These are phyloP conservation scores for Dusona sp. DNA, from an alignment of 2,888 invertebrate species.

Conservation along the genomic window DNA sequence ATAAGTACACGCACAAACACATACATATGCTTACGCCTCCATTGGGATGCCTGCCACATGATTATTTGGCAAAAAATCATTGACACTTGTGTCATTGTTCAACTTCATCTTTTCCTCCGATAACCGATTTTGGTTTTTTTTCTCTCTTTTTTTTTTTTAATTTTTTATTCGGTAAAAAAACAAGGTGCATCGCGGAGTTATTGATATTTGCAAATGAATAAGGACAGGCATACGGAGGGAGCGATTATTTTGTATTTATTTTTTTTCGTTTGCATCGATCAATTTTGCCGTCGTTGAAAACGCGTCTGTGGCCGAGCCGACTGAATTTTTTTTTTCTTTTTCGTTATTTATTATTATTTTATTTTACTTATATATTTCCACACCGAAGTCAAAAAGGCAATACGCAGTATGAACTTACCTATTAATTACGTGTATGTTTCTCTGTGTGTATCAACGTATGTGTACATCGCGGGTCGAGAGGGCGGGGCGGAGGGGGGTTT, in stretches of 20 bases:
- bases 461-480: conserved; percentile 75
- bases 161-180: neutral
- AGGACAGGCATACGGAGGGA: conserved; percentile 14
- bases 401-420: conserved; percentile 85
- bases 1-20: neutral
- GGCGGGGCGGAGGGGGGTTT: conserved; percentile 41
- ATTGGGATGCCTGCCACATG: neutral
- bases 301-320: conserved; percentile 73
- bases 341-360: conserved; percentile 38
- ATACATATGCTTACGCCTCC: neutral
- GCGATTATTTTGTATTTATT: neutral
- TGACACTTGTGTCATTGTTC: neutral
- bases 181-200: neutral
- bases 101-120: neutral
- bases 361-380: conserved; percentile 80
- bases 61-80: conserved; percentile 53
- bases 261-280: conserved; percentile 34
- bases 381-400: conserved; percentile 85
- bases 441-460: conserved; percentile 77
- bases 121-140: conserved; percentile 25
- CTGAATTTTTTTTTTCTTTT: conserved; percentile 73
- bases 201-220: conserved; percentile 46
- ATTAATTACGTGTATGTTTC: conserved; percentile 80
- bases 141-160: too few species aligned
- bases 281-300: conserved; percentile 63